Percentiles rank a stretch among this genome's conserved stretches.
Conservation (phyloP, 2,113 vertebrate genomes). For the Xenopus tropicalis region UCB_Xtro_10.0 CM004447.2:130580501-130581000, state of each 20-base stretch:
- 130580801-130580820: background rate
- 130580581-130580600: too few species aligned
- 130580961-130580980: background rate
- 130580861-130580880: background rate
- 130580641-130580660: too few species aligned
- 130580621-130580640: too few species aligned
- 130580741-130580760: background rate
- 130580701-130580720: background rate
- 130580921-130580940: background rate
- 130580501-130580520: too few species aligned
- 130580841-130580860: background rate
- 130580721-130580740: background rate
- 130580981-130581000: background rate
- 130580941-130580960: background rate
- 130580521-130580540: too few species aligned
- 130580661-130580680: too few species aligned
- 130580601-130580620: too few species aligned
- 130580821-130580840: background rate
- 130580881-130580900: background rate
- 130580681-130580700: too few species aligned
- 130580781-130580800: background rate
- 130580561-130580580: too few species aligned
- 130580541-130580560: too few species aligned
- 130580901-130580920: background rate
- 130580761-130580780: background rate